phyloP scores from a whole-genome alignment of 2,113 vertebrate species.

The Chaenocephalus aceratus region DNA sequence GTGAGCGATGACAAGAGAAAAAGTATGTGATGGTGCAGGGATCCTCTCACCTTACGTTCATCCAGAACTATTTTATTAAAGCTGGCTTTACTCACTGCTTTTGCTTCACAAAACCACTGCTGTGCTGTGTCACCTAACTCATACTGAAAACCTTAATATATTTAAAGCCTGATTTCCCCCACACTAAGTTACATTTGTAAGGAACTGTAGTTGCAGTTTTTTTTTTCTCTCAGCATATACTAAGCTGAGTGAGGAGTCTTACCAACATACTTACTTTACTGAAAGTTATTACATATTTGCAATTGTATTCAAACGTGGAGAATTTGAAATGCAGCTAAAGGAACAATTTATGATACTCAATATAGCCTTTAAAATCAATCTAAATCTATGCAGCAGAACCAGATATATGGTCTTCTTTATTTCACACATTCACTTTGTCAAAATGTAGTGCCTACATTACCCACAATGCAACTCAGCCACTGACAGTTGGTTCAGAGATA shows the following conservation, averaged over 20 bases:
- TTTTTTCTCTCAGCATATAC: background rate
- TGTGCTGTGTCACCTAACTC: too few species aligned
- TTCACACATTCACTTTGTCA: background rate
- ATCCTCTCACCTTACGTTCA: background rate
- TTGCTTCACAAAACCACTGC: background rate
- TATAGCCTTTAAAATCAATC: background rate
- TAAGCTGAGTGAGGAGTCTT: background rate
- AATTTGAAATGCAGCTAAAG: background rate
- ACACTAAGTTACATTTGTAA: background rate
- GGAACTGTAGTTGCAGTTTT: background rate
- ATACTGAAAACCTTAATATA: background rate
- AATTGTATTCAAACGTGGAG: too few species aligned
- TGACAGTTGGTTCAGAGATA: background rate
- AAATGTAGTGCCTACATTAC: background rate
- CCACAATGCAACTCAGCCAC: background rate
- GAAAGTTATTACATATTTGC: too few species aligned
- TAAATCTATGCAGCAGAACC: background rate
- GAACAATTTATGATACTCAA: background rate
- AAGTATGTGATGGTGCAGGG: background rate
- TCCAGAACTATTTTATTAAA: background rate
- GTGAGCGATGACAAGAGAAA: conserved; percentile 5
- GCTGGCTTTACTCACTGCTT: background rate
- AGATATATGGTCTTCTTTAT: background rate
- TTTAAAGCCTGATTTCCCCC: background rate
- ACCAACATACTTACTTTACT: background rate